These are phyloP conservation scores for Candoia aspera DNA, from an alignment of 2,113 vertebrate genomes.

Conservation along the genomic window DNA sequence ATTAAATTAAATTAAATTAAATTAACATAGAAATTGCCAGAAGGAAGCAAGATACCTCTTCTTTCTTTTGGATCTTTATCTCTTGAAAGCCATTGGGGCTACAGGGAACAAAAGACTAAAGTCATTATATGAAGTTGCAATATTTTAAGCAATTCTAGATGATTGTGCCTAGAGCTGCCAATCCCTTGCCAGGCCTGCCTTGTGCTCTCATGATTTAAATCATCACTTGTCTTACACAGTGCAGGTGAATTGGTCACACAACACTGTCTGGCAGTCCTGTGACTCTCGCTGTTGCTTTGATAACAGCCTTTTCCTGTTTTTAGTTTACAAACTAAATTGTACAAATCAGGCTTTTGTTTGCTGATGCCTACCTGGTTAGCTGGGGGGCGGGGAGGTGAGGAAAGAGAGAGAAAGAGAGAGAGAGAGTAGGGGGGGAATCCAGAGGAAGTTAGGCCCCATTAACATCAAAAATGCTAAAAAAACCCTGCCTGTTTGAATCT, in stretches of 20 bases:
- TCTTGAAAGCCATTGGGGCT: background rate
- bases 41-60: background rate
- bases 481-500: background rate
- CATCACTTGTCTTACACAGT: background rate
- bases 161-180: background rate
- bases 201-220: background rate
- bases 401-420: no score
- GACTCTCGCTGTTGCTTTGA: background rate
- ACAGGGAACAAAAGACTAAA: background rate
- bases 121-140: background rate
- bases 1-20: no score
- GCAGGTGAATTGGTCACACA: background rate
- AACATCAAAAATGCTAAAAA: background rate
- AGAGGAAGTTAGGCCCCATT: background rate
- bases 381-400: fast-evolving
- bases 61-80: background rate
- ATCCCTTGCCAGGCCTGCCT: background rate
- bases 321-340: background rate
- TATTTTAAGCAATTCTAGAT: background rate
- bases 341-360: background rate
- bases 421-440: background rate
- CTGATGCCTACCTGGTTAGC: background rate
- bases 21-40: background rate
- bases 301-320: background rate
- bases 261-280: background rate